Base-by-base conservation (phyloP, 1,140 invertebrate genomes). In the Nephila pilipes region DNA sequence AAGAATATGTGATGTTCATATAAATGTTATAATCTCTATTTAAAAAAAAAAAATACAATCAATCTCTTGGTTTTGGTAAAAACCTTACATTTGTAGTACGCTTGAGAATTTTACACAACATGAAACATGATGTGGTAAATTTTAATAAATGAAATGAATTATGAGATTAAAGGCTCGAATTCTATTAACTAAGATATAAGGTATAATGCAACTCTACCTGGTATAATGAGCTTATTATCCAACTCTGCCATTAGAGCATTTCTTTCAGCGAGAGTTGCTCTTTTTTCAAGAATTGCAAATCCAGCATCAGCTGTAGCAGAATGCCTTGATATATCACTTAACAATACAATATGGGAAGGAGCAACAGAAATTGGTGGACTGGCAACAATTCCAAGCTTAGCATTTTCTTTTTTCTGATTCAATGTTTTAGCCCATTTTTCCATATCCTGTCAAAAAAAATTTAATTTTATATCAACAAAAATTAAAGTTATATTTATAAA, bases 351-450 rank as follows among this genome's bases (percentile, higher is more conserved):
- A 46, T 54, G 38, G n/a, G 12, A 65, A 2, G 85, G 57, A 63
- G 46, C 38, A 60, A 36, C 36, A 16, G 90, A 36, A 36, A 94
- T 65, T 32, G 89, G 69, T 75, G 92, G 87, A 20, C 83, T 90
- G 32, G 94, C 93, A 20, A 96, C 96, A 95, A 96, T 96, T 92
- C 96, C 97, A 80, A 96, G 96, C 94, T 97, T 97, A 29, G 97
- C 97, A 94, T 97, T 97, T 94, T 99, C 98, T 95, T 99, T 99
- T 96, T 99, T 98, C 95, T 99, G 99, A 96, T 99, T 99, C 87
- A 99, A 96, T 10, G 98, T 98, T 95, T 99, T 99, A 0, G 99
- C 99, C 99, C 99, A 99, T 94, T 97, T 97, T 94, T 98, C 98
- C 98, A 99, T 99, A 95, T 99, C 97, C 96, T 93, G 60, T 36